Base-by-base conservation (phyloP, 1,140 invertebrate genomes). In the Heliconius himera region DNA sequence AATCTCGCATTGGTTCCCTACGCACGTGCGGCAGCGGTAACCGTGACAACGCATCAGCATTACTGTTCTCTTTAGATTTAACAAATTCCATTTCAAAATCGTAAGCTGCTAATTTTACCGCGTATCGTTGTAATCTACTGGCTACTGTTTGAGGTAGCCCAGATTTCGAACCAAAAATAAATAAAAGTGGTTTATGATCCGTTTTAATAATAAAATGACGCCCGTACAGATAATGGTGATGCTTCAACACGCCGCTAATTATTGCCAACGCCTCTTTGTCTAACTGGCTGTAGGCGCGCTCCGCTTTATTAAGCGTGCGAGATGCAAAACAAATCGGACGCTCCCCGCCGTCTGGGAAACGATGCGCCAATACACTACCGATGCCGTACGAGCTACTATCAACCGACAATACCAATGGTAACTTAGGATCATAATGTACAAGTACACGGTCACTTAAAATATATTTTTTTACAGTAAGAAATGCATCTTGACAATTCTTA, bases 171-270 rank as follows among this genome's bases (percentile, higher is more conserved):
- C 82, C 83, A 22, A 87, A 86, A 54, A 88, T 85, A 70, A 70
- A 78, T 20, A 49, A 74, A 3, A 87, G 70, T 0, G 95, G 95
- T 74, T 94, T 89, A 79, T 96, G 93, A 83, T 96, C 95, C 0
- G 92, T 96, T 18, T 88, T 79, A 6, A 96, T 77, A 3, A 80
- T 93, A 78, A 95, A 95, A 29, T 92, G 75, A 9, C 92, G 78
- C 20, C 95, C 95, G 85, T 91, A 95, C 0, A 96, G 38, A 77
- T 95, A 96, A 70, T 95, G 82, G 76, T 95, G 92, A 85, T 95
- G 95, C 80, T 94, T 94, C 75, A 88, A 82, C 3, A 95, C 79
- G 8, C 90, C 93, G 83, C 88, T 95, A 41, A 95, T 81, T 51
- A 96, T 89, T 11, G 91, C 89, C 36, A 95, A 85, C 1, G 89